Base-by-base conservation (phyloP, 2,113 vertebrate genomes). In the Calonectris borealis region DNA sequence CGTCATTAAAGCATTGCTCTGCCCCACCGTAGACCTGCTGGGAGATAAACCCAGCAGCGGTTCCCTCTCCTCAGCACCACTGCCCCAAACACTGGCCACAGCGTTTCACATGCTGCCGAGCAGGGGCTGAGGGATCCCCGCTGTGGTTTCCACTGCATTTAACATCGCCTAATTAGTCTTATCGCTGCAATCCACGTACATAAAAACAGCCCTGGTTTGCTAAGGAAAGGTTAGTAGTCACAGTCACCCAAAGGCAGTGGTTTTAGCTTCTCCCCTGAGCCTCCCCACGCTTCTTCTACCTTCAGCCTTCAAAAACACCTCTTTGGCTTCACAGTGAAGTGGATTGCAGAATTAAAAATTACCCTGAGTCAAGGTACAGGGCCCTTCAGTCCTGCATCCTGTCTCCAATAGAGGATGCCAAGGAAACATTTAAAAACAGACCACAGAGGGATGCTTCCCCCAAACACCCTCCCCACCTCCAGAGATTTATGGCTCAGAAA, bases 41-140 rank as follows among this genome's bases (percentile, higher is more conserved):
- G 6, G 12, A 66, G 6, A 22, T 5, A 42, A 76, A 69, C 34
- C 24, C 32, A 18, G 24, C 1, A 0, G 46, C 12, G 40, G n/a
- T 36, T 84, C 2, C 8, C 34, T 52, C 54, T 32, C 38, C 36
- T 34, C 4, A 2, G 40, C 19, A 26, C 21, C 69, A 20, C 51
- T 12, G 42, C 48, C 60, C 86, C 22, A 1, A 54, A 25, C 38
- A 27, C 32, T 7, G 36, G 9, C 83, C 78, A 69, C 44, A 92
- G 42, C 4, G 0, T 9, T 16, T 55, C 93, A 38, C 29, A 12
- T 2, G 9, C 36, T 17, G 40, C 40, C 2, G 1, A 62, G 46
- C 15, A 16, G 52, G 32, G 9, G 38, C 80, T 18, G 58, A 73
- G 68, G 69, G 40, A 54, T 61, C 14, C 38, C 69, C 3, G 4